These are phyloP conservation scores for Sesia apiformis DNA, from an alignment of 2,888 invertebrate genomes.

Conservation along the genomic window DNA sequence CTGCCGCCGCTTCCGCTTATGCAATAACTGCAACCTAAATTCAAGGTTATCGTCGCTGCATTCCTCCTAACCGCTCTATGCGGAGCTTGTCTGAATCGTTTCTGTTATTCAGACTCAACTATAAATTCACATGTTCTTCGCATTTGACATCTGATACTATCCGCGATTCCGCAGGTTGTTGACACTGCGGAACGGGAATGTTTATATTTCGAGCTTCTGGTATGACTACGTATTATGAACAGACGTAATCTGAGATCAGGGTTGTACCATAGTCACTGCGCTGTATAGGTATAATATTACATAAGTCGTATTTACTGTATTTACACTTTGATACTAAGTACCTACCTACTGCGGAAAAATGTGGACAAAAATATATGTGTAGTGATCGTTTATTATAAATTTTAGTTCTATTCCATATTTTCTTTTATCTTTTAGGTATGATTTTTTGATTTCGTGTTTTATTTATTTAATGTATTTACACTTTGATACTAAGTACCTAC, in stretches of 20 bases:
- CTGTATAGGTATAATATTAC: not conserved
- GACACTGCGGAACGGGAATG: not conserved
- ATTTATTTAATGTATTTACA: too few species aligned
- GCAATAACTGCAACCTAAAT: conserved; percentile 8
- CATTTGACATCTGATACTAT: not conserved
- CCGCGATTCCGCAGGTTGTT: not conserved
- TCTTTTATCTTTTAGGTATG: too few species aligned
- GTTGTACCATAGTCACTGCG: not conserved
- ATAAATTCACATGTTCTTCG: not conserved
- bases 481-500: too few species aligned
- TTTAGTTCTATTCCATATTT: too few species aligned
- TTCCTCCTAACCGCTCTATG: conserved; percentile 21
- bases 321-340: too few species aligned
- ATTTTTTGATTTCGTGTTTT: too few species aligned
- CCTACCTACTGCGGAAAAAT: too few species aligned
- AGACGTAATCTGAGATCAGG: not conserved
- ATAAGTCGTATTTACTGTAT: not conserved
- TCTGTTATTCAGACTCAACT: conserved; percentile 1
- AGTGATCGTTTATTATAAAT: too few species aligned
- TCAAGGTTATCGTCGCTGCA: conserved; percentile 33
- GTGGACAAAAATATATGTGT: too few species aligned
- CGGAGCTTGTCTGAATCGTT: conserved; percentile 2
- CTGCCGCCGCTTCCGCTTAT: conserved; percentile 7
- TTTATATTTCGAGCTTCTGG: not conserved
- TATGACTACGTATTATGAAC: not conserved